These are phyloP conservation scores for Stercorarius parasiticus DNA, from an alignment of 2,113 vertebrate species.

Conservation along the genomic window DNA sequence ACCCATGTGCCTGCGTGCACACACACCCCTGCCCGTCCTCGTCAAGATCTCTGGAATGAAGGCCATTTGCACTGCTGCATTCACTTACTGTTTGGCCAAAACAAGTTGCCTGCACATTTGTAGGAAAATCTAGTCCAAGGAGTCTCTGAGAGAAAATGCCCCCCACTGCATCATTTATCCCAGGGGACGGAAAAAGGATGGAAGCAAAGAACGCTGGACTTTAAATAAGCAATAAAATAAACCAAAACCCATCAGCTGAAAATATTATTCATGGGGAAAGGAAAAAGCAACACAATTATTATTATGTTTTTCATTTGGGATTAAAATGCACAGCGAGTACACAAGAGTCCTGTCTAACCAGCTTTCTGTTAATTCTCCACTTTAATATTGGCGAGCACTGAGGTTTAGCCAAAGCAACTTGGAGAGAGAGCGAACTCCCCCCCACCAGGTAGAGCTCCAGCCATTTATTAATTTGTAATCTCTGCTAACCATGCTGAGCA, in stretches of 20 bases:
- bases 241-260: not conserved
- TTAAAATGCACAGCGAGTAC: slow-evolving; percentile 3
- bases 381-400: not conserved
- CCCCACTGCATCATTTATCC: not conserved
- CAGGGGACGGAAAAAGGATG: not conserved
- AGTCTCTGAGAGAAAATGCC: not conserved
- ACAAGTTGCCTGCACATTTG: not conserved
- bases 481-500: not conserved
- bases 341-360: not conserved
- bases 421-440: not conserved
- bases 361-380: not conserved
- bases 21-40: not conserved
- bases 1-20: not conserved
- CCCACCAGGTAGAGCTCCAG: not conserved
- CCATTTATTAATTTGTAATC: slow-evolving; percentile 11
- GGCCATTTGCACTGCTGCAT: not conserved
- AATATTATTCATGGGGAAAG: not conserved
- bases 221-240: slow-evolving; percentile 4
- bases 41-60: not conserved
- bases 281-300: not conserved
- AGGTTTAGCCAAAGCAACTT: not conserved
- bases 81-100: not conserved
- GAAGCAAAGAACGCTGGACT: not conserved
- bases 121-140: slow-evolving; percentile 16
- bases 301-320: slow-evolving; percentile 7